These are phyloP conservation scores for Lingula anatina DNA, from an alignment of 2,888 invertebrate species.

Conservation along the genomic window DNA sequence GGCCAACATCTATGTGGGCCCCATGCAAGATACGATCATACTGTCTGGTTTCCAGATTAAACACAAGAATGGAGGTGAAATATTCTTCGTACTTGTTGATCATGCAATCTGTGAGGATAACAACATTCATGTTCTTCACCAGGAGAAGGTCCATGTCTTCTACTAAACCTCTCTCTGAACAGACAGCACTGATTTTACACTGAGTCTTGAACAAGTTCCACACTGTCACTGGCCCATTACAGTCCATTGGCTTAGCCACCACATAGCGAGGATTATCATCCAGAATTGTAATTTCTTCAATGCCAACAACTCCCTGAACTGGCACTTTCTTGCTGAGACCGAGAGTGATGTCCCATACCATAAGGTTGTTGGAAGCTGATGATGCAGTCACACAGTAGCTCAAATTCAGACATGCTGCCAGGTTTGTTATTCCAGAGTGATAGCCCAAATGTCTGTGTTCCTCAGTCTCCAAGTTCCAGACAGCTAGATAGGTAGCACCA, in stretches of 20 bases:
- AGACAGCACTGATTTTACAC: slow-evolving; percentile 29
- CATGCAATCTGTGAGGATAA: slow-evolving; percentile 36
- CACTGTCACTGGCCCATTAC: slow-evolving; percentile 42
- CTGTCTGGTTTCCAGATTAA: slow-evolving; percentile 35
- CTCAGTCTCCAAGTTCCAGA: no score
- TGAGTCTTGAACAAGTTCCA: slow-evolving; percentile 44
- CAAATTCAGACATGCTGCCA: slow-evolving; percentile 39
- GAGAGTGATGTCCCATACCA: slow-evolving; percentile 49
- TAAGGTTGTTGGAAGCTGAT: slow-evolving; percentile 29
- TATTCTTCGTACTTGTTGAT: slow-evolving; percentile 34
- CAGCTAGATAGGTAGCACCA: no score
- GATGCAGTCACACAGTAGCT: slow-evolving; percentile 38
- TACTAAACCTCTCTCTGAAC: slow-evolving; percentile 35
- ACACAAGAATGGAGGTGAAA: slow-evolving; percentile 37
- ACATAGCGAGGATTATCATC: slow-evolving; percentile 36
- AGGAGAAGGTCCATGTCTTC: slow-evolving; percentile 40
- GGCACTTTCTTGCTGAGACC: slow-evolving; percentile 35
- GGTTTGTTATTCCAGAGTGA: slow-evolving; percentile 31
- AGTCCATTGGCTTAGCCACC: slow-evolving; percentile 35
- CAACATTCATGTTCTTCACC: slow-evolving; percentile 32
- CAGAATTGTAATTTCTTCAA: slow-evolving; percentile 35
- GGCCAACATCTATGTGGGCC: slow-evolving; percentile 40
- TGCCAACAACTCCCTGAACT: slow-evolving; percentile 30
- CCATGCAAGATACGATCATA: slow-evolving; percentile 33
- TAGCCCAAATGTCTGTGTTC: slow-evolving; percentile 48